Conservation (phyloP, 2,113 vertebrate genomes). For the Genyomyrus donnyi region DNA sequence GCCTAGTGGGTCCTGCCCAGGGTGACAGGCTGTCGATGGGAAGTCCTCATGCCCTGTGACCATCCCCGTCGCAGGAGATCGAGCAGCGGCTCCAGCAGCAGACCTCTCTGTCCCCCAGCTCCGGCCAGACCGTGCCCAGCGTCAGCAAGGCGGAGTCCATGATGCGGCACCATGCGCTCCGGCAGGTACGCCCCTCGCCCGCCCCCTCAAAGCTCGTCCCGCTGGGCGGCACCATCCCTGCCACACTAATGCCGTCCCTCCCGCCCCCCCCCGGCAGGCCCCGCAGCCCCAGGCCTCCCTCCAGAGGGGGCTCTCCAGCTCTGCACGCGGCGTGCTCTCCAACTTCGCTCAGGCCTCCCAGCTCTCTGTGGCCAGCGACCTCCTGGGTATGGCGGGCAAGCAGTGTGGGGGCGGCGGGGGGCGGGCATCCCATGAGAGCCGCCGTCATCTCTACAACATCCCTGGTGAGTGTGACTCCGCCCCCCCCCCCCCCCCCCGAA, state of each 20-base stretch:
- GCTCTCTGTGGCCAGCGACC: constrained; percentile 82
- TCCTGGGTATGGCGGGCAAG: constrained; percentile 83
- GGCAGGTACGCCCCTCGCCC: constrained; percentile 64
- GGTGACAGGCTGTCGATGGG: not conserved
- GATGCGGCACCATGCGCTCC: constrained; percentile 86
- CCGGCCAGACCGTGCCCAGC: constrained; percentile 68
- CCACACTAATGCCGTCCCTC: not conserved
- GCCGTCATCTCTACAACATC: constrained; percentile 68
- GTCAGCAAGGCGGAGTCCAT: constrained; percentile 83
- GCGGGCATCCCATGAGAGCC: constrained; percentile 60
- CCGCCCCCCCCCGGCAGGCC: constrained; percentile 52
- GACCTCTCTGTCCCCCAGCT: constrained; percentile 78
- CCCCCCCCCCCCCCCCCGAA: no score
- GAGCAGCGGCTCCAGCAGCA: constrained; percentile 93
- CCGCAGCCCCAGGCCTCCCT: constrained; percentile 82
- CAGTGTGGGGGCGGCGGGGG: constrained; percentile 32
- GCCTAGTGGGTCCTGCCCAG: not conserved
- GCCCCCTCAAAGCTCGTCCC: not conserved
- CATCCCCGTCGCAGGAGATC: constrained; percentile 69
- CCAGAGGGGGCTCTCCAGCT: constrained; percentile 83
- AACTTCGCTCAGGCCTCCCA: constrained; percentile 95
- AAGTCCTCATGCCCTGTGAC: not conserved
- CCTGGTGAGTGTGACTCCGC: constrained; percentile 49
- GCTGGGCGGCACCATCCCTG: not conserved
- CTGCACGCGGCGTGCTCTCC: constrained; percentile 85